phyloP scores from a whole-genome alignment of 2,888 invertebrate genomes.

The Timandra comae region DNA sequence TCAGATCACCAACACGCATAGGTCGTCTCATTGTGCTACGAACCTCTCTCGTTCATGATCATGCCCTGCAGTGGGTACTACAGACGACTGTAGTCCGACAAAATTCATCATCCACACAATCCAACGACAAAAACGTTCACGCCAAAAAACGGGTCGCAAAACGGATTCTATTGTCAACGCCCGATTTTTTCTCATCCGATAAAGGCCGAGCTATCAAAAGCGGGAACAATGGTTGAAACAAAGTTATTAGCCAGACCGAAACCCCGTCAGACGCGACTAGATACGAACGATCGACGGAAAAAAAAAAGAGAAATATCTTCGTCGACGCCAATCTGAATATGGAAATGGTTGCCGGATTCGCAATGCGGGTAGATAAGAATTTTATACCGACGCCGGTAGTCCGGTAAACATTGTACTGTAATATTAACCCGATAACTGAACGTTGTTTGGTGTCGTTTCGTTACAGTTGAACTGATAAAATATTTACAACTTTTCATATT shows the following conservation, averaged over 20 bases:
- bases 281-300: conserved; percentile 31
- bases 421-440: conserved; percentile 46
- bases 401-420: conserved; percentile 39
- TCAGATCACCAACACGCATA: too few species aligned
- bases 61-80: too few species aligned
- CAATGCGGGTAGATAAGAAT: conserved; percentile 67
- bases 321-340: conserved; percentile 58
- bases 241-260: conserved; percentile 32
- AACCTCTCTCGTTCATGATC: too few species aligned
- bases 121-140: background rate
- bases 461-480: background rate
- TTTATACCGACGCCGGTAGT: conserved; percentile 42
- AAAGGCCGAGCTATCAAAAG: conserved; percentile 16
- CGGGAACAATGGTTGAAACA: conserved; percentile 32
- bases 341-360: conserved; percentile 62
- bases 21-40: too few species aligned
- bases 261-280: conserved; percentile 34
- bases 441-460: conserved; percentile 5
- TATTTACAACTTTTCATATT: background rate
- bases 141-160: conserved; percentile 1
- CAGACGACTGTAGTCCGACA: too few species aligned
- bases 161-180: conserved; percentile 4
- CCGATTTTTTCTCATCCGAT: conserved; percentile 8
- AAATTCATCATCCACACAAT: too few species aligned
- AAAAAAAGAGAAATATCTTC: conserved; percentile 31